Conservation (phyloP, 2,888 invertebrate species). For the Tortrix viridana region DNA sequence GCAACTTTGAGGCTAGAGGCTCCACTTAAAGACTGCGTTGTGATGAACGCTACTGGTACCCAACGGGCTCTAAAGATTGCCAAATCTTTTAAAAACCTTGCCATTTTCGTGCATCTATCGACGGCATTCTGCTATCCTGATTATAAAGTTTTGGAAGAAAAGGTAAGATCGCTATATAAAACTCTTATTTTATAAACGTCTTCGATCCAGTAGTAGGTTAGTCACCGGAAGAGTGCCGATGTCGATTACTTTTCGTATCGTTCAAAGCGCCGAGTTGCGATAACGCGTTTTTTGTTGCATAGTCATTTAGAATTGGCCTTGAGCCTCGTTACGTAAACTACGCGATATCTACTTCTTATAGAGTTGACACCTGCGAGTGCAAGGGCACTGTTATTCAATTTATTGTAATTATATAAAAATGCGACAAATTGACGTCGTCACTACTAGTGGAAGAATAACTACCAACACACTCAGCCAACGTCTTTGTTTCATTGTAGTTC, state of each 20-base stretch:
- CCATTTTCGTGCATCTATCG: constrained; percentile 93
- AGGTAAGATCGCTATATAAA: constrained; percentile 51
- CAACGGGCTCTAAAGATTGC: constrained; percentile 90
- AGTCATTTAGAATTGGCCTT: constrained; percentile 1
- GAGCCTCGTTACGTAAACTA: background rate
- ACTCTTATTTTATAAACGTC: background rate
- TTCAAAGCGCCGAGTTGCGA: background rate
- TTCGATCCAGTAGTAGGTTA: background rate
- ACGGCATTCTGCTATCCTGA: constrained; percentile 99
- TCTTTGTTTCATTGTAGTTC: constrained; percentile 71
- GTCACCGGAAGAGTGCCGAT: background rate
- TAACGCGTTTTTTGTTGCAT: background rate
- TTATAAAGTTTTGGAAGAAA: constrained; percentile 78
- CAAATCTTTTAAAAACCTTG: constrained; percentile 89
- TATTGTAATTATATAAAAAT: background rate
- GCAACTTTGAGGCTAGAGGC: constrained; percentile 96
- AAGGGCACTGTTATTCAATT: no score
- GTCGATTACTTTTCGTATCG: no score
- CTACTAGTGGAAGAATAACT: background rate
- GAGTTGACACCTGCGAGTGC: background rate
- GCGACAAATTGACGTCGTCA: background rate
- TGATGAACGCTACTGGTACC: constrained; percentile 96
- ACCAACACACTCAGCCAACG: background rate
- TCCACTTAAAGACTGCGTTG: constrained; percentile 92
- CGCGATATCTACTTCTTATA: background rate